phyloP scores from a whole-genome alignment of 2,888 invertebrate species.

The Dromius quadrimaculatus region DNA sequence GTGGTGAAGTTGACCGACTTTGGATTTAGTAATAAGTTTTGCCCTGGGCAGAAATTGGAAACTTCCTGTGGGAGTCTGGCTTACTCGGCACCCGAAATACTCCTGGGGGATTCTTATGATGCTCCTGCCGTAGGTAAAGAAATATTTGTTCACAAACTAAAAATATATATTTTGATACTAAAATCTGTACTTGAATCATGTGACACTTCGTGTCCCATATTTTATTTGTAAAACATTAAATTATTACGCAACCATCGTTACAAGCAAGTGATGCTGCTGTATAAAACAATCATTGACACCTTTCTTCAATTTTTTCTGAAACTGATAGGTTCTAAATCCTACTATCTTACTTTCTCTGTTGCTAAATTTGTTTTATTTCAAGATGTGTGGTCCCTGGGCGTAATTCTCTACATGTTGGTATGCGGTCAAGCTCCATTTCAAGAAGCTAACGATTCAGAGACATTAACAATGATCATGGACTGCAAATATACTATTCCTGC shows the following conservation, averaged over 20 bases:
- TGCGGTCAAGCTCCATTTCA: slow-evolving; percentile 98
- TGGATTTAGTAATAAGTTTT: slow-evolving; percentile 96
- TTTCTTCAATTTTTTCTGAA: too few species aligned
- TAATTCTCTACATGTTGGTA: slow-evolving; percentile 98
- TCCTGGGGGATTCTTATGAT: slow-evolving; percentile 98
- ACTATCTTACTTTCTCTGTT: too few species aligned
- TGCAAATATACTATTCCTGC: slow-evolving; percentile 95
- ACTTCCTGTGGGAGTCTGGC: slow-evolving; percentile 99
- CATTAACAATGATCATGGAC: slow-evolving; percentile 99
- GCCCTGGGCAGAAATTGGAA: slow-evolving; percentile 95
- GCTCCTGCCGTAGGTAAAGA: slow-evolving; percentile 94
- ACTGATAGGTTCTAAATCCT: too few species aligned
- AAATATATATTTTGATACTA: too few species aligned
- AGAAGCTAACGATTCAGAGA: slow-evolving; percentile 99
- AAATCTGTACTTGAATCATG: too few species aligned
- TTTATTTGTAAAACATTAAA: too few species aligned
- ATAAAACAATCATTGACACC: too few species aligned
- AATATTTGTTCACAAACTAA: too few species aligned
- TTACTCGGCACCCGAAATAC: slow-evolving; percentile 98
- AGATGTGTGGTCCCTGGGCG: slow-evolving; percentile 99
- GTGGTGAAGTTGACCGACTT: slow-evolving; percentile 99
- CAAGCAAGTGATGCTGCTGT: too few species aligned
- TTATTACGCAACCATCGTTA: too few species aligned
- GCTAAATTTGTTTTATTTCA: slow-evolving; percentile 60
- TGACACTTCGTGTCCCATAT: too few species aligned